Base-by-base conservation (phyloP, 2,888 invertebrate species). In the Hololepta plana region DNA sequence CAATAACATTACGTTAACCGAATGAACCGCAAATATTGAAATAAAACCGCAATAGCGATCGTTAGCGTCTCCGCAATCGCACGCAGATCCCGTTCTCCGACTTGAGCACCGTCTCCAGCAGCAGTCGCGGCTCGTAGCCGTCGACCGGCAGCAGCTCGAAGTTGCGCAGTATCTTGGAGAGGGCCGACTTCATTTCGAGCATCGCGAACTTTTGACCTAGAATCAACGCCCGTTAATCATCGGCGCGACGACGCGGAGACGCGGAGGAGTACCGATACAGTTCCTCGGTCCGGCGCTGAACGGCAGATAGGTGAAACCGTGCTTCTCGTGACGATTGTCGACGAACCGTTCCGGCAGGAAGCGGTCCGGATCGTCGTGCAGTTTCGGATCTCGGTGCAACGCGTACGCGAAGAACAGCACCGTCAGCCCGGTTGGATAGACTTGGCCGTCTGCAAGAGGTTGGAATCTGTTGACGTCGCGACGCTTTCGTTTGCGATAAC, bases 281-380 rank as follows among this genome's bases (percentile, higher is more conserved):
- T 70, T 70, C 16, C 70, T 58, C 0, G 65, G 64, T 0, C 69
- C 69, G 7, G 68, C 68, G 35, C 68, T 70, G 29, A 70, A 70
- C 1, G 65, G 60, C 3, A 69, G 43, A 48, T 60, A 68, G 15
- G 56, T 55, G 36, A 60, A 65, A 0, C 62, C 57, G 26, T 54
- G 59, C 2, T 44, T 46, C 13, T 45, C 44, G 3, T 32, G 32
- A 3, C 38, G 42, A 10, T 49, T 42, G 29, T 51, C 42, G 3
- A 20, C 15, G n/a, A n/a, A n/a, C n/a, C n/a, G n/a, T n/a, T n/a
- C n/a, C n/a, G n/a, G n/a, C 3, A 27, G 7, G 33, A 64, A 67
- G 12, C 68, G 55, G 26, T 65, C 64, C 0, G 68, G 68, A 55
- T 42, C 32, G 26, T 41, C 60, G 17, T 46, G 51, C 23, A 56